A percentile compares a stretch with the other conserved stretches of the same genome.
phyloP scores from a whole-genome alignment of 2,797 vertebrate genomes.

The Spinus olivaceus region DNA sequence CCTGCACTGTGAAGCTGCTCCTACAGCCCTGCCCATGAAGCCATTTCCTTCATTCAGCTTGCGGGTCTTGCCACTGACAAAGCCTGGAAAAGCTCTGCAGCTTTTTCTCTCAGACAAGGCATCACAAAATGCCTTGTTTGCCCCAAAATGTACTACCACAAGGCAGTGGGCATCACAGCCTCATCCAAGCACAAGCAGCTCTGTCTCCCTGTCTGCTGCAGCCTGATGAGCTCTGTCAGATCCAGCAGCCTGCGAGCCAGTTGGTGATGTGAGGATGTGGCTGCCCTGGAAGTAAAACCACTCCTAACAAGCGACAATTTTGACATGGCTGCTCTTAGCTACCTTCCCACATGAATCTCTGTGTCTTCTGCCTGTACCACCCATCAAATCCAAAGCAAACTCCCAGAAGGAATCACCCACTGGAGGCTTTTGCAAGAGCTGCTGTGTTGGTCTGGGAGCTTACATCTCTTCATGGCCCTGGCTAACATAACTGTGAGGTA shows the following conservation, averaged over 20 bases:
- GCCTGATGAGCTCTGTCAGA: not conserved
- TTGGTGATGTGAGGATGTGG: fast-evolving
- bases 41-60: not conserved
- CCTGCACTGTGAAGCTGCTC: not conserved
- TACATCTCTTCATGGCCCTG: fast-evolving
- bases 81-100: not conserved
- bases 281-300: not conserved
- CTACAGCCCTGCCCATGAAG: fast-evolving
- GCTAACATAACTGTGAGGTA: not conserved
- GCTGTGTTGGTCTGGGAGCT: not conserved
- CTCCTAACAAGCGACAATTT: not conserved
- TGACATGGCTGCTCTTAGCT: not conserved
- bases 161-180: not conserved
- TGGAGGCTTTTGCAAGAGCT: not conserved
- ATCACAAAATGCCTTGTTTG: no score
- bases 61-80: not conserved
- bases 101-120: not conserved
- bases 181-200: not conserved
- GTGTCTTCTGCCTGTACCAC: not conserved
- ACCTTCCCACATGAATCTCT: not conserved
- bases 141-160: fast-evolving
- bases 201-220: not conserved
- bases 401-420: not conserved
- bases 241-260: not conserved
- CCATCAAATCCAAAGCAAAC: not conserved